These are phyloP conservation scores for Thermophis baileyi DNA, from an alignment of 2,113 vertebrate species.

Conservation along the genomic window DNA sequence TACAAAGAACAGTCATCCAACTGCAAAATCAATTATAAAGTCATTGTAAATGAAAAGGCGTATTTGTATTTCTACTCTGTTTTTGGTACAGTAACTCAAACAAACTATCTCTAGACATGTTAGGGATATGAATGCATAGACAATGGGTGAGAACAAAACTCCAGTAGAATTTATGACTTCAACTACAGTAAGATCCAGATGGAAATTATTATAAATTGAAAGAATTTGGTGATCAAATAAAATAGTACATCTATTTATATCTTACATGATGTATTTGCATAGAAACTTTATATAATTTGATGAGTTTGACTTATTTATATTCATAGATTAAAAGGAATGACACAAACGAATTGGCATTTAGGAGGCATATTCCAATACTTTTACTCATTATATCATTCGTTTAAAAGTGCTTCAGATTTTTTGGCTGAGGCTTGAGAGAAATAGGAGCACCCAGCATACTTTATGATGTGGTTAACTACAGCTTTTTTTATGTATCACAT, in stretches of 20 bases:
- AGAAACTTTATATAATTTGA: slow-evolving; percentile 61
- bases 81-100: slow-evolving; percentile 7
- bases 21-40: background rate
- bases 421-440: slow-evolving; percentile 43
- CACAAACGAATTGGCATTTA: slow-evolving; percentile 57
- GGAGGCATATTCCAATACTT: slow-evolving; percentile 58
- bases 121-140: slow-evolving; percentile 43
- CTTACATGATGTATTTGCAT: slow-evolving; percentile 51
- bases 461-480: slow-evolving; percentile 57
- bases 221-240: slow-evolving; percentile 56
- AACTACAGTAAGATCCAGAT: slow-evolving; percentile 55
- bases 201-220: slow-evolving; percentile 64
- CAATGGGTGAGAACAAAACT: slow-evolving; percentile 42
- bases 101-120: background rate
- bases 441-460: slow-evolving; percentile 42
- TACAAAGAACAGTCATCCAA: background rate
- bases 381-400: slow-evolving; percentile 60
- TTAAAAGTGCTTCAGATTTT: slow-evolving; percentile 58
- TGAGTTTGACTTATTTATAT: slow-evolving; percentile 60
- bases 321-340: slow-evolving; percentile 52
- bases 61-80: background rate
- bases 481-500: slow-evolving; percentile 60
- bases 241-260: slow-evolving; percentile 61
- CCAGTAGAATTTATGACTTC: slow-evolving; percentile 53
- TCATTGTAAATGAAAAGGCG: background rate